A percentile compares a stretch with the other conserved stretches of the same genome.
Evolutionary conservation across 2,888 invertebrate genomes (phyloP).

Genomic region (Caenorhabditis zanzibari): DNA sequence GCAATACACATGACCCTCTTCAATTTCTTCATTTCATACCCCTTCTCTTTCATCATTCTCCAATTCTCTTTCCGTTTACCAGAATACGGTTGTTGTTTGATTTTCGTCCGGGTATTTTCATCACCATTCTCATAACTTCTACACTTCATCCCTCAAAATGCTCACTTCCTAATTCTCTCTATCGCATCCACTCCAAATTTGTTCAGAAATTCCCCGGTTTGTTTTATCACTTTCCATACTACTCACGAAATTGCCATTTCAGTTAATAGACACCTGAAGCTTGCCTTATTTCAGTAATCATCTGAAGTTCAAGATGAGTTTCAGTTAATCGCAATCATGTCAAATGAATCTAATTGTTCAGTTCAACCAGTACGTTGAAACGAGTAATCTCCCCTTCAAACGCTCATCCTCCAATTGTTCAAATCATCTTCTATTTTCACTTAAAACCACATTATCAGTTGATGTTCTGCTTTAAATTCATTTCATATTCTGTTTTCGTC

Average conservation of each 20-base stretch:
- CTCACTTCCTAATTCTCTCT: constrained; percentile 13
- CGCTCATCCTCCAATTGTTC: constrained; percentile 41
- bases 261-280: not conserved
- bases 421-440: constrained; percentile 27
- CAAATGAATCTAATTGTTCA: constrained; percentile 33
- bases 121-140: not conserved
- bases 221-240: constrained; percentile 31
- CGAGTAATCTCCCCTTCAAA: constrained; percentile 33
- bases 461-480: constrained; percentile 29
- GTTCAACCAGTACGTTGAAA: constrained; percentile 20
- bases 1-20: constrained; percentile 71
- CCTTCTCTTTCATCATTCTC: not conserved
- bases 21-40: not conserved
- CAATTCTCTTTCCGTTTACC: constrained; percentile 19
- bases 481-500: not conserved
- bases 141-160: constrained; percentile 18
- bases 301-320: constrained; percentile 20
- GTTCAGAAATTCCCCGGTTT: constrained; percentile 9
- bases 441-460: constrained; percentile 11
- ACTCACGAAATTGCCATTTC: constrained; percentile 31
- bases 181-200: constrained; percentile 11
- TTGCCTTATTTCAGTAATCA: constrained; percentile 14
- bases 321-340: constrained; percentile 25
- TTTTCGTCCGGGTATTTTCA: constrained; percentile 30
- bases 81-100: constrained; percentile 22